Evolutionary conservation across 1,140 invertebrate genomes (phyloP).

Genomic region (Bombyx mandarina): DNA sequence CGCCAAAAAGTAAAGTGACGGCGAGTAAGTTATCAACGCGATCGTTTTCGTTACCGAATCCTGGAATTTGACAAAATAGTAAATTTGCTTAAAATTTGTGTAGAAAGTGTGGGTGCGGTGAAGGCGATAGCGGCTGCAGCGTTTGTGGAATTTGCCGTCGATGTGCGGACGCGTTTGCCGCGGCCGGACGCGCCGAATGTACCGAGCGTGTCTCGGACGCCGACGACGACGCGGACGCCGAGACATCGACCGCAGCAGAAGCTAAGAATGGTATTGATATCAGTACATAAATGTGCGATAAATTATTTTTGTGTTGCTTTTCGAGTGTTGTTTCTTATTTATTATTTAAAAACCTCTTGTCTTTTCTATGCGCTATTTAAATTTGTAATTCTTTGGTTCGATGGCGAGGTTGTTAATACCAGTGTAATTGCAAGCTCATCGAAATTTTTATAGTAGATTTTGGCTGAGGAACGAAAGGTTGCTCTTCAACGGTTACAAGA

Average conservation of each 20-base stretch:
- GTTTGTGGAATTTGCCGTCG: slow-evolving; percentile 92
- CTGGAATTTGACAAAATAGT: too few relatives aligned
- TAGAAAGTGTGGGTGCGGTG: slow-evolving; percentile 95
- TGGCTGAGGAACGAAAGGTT: too few relatives aligned
- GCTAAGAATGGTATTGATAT: slow-evolving; percentile 13
- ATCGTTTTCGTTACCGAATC: too few relatives aligned
- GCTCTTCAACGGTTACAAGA: too few relatives aligned
- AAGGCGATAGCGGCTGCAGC: slow-evolving; percentile 93
- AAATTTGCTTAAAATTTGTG: neutral
- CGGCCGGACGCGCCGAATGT: slow-evolving; percentile 9
- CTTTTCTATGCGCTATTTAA: too few relatives aligned
- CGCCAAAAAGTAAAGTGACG: neutral
- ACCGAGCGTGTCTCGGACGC: slow-evolving; percentile 1
- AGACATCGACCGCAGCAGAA: slow-evolving; percentile 17
- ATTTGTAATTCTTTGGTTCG: too few relatives aligned
- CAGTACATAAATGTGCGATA: slow-evolving; percentile 1
- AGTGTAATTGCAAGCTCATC: too few relatives aligned
- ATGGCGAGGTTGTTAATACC: too few relatives aligned
- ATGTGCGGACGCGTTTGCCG: slow-evolving; percentile 83
- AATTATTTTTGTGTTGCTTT: neutral
- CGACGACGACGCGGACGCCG: slow-evolving; percentile 26
- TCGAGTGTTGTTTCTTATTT: neutral
- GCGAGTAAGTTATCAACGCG: too few relatives aligned
- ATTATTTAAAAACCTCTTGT: neutral
- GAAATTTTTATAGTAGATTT: too few relatives aligned